Conservation (phyloP, 2,888 invertebrate species). For the Cataglyphis altisquamis region DNA sequence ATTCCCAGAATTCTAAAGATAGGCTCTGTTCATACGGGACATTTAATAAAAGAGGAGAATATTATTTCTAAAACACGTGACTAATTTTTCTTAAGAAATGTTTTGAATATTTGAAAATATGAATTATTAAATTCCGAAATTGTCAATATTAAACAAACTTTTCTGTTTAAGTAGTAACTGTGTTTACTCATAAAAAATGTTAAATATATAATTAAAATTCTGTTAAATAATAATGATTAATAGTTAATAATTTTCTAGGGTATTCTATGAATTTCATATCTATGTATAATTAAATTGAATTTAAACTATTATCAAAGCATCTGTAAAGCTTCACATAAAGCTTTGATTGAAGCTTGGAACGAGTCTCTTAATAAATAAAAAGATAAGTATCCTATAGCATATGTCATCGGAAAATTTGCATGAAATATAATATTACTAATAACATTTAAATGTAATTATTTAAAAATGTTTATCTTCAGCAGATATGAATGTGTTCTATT, state of each 20-base stretch:
- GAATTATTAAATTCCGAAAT: not conserved
- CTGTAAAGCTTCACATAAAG: conserved; percentile 13
- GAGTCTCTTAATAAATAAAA: conserved; percentile 10
- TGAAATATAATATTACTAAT: not conserved
- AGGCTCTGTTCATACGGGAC: not conserved
- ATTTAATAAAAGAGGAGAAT: not conserved
- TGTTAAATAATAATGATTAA: not conserved
- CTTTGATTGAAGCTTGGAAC: not conserved
- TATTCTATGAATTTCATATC: not conserved
- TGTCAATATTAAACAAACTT: not conserved
- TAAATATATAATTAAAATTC: not conserved
- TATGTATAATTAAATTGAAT: conserved; percentile 7
- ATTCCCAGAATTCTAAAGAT: conserved; percentile 2
- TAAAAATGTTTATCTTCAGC: not conserved
- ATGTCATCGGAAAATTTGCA: not conserved
- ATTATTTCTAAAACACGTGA: not conserved
- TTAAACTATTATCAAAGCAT: conserved; percentile 20
- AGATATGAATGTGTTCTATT: not conserved
- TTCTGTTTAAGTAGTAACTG: not conserved
- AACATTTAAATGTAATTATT: not conserved
- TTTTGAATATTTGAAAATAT: not conserved
- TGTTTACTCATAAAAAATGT: not conserved
- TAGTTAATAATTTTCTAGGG: not conserved
- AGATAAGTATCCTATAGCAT: not conserved
- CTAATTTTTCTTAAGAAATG: not conserved